Conservation (phyloP, 2,113 vertebrate genomes). For the Lanius ludovicianus region DNA sequence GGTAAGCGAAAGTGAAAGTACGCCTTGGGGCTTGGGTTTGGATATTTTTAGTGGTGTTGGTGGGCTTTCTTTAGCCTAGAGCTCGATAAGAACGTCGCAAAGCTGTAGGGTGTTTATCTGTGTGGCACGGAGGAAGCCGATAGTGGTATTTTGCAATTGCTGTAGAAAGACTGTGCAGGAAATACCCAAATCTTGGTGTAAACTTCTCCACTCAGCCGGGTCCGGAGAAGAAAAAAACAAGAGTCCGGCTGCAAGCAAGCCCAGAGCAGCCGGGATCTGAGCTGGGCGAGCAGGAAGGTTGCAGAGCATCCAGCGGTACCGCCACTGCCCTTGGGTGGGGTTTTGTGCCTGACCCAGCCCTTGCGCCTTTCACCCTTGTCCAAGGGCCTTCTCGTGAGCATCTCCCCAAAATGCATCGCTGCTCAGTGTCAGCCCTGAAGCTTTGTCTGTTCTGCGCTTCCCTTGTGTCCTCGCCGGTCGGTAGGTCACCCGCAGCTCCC, state of each 20-base stretch:
- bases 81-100: neutral
- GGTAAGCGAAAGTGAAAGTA: neutral
- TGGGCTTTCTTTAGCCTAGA: too few species aligned
- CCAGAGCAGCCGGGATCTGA: neutral
- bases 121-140: neutral
- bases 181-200: neutral
- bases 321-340: rapidly evolving
- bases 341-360: neutral
- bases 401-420: neutral
- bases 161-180: neutral
- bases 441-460: neutral
- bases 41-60: rapidly evolving
- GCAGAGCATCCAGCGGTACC: neutral
- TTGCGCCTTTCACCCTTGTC: neutral
- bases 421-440: neutral
- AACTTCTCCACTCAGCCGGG: rapidly evolving
- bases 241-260: neutral
- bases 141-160: neutral
- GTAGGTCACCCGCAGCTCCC: rapidly evolving
- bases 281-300: neutral
- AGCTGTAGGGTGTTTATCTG: rapidly evolving
- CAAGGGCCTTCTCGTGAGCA: neutral
- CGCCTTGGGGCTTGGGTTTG: rapidly evolving
- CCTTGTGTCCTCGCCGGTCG: neutral
- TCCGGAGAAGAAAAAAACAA: neutral